Evolutionary conservation across 2,888 invertebrate genomes (phyloP).

Genomic region (Pammene aurita): DNA sequence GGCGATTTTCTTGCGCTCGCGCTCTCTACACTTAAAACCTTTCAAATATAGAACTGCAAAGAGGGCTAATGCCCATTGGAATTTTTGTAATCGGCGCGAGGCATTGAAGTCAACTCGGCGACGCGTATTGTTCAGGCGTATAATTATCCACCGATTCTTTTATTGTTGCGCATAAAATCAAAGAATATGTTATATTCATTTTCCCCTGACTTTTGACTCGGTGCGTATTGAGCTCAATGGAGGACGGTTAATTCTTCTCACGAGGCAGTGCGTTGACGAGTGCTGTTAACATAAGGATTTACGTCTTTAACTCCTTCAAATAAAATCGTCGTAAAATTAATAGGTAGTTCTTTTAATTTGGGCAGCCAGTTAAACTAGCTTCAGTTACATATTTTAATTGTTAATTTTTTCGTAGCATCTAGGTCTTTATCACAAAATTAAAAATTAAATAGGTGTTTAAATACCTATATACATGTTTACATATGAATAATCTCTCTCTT

Average conservation of each 20-base stretch:
- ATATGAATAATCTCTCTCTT: too few relatives aligned
- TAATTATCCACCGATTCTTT: conserved; percentile 76
- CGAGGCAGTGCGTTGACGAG: conserved; percentile 63
- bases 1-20: conserved; percentile 78
- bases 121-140: conserved; percentile 74
- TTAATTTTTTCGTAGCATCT: too few relatives aligned
- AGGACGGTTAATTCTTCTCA: conserved; percentile 82
- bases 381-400: background rate
- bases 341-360: background rate
- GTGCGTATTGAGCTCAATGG: conserved; percentile 72
- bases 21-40: conserved; percentile 59
- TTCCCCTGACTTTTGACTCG: conserved; percentile 79
- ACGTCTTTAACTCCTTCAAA: conserved; percentile 21
- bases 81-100: conserved; percentile 68
- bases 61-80: conserved; percentile 70
- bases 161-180: conserved; percentile 77
- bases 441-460: too few relatives aligned
- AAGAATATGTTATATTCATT: conserved; percentile 79
- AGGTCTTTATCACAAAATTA: too few relatives aligned
- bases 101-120: conserved; percentile 76
- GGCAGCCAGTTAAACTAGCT: background rate
- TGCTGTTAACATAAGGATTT: conserved; percentile 46
- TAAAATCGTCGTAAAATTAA: conserved; percentile 15
- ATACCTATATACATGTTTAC: too few relatives aligned
- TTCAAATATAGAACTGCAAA: conserved; percentile 55